phyloP scores from a whole-genome alignment of 2,888 invertebrate genomes.

The Pammene aurita region DNA sequence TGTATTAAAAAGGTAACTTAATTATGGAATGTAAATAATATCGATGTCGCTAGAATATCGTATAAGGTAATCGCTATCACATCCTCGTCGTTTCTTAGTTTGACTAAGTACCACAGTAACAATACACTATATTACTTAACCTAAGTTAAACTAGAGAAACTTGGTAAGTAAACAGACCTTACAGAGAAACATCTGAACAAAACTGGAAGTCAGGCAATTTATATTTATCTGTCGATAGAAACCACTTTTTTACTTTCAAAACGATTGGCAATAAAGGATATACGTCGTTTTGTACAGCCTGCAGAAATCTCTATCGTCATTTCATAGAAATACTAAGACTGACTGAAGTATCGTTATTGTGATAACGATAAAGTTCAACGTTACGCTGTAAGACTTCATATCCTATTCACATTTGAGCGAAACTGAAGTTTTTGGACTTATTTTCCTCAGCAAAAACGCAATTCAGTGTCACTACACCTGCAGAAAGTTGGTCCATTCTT shows the following conservation, averaged over 20 bases:
- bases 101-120: constrained; percentile 60
- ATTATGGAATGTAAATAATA: constrained; percentile 37
- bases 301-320: neutral
- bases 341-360: constrained; percentile 25
- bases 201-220: neutral
- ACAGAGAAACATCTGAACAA: neutral
- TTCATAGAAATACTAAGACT: constrained; percentile 10
- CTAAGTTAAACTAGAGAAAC: constrained; percentile 47
- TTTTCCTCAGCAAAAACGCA: neutral
- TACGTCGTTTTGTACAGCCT: neutral
- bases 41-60: constrained; percentile 33
- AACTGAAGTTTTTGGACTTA: constrained; percentile 22
- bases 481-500: constrained; percentile 27
- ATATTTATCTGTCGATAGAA: neutral
- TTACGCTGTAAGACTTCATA: constrained; percentile 15
- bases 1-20: constrained; percentile 34
- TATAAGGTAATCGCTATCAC: constrained; percentile 54
- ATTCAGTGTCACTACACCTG: constrained; percentile 20
- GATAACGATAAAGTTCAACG: constrained; percentile 16
- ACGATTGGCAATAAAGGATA: no score
- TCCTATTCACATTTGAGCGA: constrained; percentile 25
- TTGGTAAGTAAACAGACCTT: constrained; percentile 45
- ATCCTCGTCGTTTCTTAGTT: constrained; percentile 57
- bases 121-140: constrained; percentile 48
- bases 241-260: neutral